A percentile compares a stretch with the other conserved stretches of the same genome.
phyloP scores from a whole-genome alignment of 2,797 vertebrate genomes.

The Danio choprae region DNA sequence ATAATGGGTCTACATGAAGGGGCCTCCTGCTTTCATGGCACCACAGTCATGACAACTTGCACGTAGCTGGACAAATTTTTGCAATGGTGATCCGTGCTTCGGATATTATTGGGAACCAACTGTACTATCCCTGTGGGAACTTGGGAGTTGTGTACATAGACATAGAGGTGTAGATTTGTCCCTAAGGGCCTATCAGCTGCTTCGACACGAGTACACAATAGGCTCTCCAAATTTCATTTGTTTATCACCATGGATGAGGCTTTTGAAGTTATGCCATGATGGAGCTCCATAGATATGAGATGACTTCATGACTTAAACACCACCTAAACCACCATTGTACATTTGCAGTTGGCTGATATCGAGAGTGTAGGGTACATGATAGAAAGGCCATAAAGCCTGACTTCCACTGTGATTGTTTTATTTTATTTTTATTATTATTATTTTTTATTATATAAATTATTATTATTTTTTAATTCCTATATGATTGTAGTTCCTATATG shows the following conservation, averaged over 20 bases:
- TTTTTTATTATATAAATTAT: too few relatives aligned
- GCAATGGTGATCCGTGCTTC: conserved; percentile 20
- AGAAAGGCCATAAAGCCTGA: background rate
- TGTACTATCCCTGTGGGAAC: conserved; percentile 26
- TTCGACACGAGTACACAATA: background rate
- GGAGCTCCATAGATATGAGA: conserved; percentile 5
- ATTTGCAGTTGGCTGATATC: background rate
- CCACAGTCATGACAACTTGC: conserved; percentile 39
- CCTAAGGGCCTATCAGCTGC: background rate
- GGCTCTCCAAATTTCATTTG: background rate
- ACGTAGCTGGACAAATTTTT: conserved; percentile 38
- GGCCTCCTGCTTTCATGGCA: conserved; percentile 29
- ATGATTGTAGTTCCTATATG: too few relatives aligned
- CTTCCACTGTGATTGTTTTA: too few relatives aligned
- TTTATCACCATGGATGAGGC: background rate
- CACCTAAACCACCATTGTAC: background rate
- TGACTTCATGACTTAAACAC: background rate
- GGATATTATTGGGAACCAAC: conserved; percentile 19
- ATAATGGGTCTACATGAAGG: conserved; percentile 10
- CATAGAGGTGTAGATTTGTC: conserved; percentile 12
- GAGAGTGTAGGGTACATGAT: background rate
- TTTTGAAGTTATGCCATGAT: background rate
- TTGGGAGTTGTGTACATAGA: background rate
- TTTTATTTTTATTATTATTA: too few relatives aligned
- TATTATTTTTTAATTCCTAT: too few relatives aligned